These are phyloP conservation scores for Brachyrhaphis roseni DNA, from an alignment of 2,797 vertebrate species.

Conservation along the genomic window DNA sequence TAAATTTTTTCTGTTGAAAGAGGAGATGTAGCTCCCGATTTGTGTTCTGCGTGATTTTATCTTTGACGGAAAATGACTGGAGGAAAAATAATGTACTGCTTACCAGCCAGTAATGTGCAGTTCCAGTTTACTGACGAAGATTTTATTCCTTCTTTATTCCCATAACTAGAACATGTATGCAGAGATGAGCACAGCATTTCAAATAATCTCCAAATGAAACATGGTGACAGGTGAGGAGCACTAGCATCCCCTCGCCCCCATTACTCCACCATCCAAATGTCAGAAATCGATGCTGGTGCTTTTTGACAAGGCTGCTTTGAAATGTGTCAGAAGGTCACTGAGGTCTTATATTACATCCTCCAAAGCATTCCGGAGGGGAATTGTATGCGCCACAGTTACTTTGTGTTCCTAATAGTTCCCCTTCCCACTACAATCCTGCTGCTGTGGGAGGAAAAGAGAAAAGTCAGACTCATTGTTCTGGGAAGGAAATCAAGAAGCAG, in stretches of 20 bases:
- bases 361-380: slow-evolving; percentile 17
- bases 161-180: slow-evolving; percentile 26
- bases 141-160: neutral
- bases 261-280: slow-evolving; percentile 1
- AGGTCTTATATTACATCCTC: slow-evolving; percentile 46
- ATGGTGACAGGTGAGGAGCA: slow-evolving; percentile 30
- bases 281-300: slow-evolving; percentile 35
- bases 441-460: slow-evolving; percentile 41
- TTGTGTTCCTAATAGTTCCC: slow-evolving; percentile 47
- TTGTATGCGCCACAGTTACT: slow-evolving; percentile 17
- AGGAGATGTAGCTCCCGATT: slow-evolving; percentile 55
- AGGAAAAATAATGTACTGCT: slow-evolving; percentile 2
- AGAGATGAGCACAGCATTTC: slow-evolving; percentile 39
- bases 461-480: slow-evolving; percentile 72
- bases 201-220: slow-evolving; percentile 17
- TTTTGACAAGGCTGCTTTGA: slow-evolving; percentile 21
- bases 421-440: slow-evolving; percentile 36
- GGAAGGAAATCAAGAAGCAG: slow-evolving; percentile 65
- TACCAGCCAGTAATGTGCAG: neutral
- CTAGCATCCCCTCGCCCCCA: neutral
- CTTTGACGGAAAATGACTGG: slow-evolving; percentile 30
- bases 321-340: slow-evolving; percentile 33
- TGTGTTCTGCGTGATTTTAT: slow-evolving; percentile 31
- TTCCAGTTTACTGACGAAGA: neutral
- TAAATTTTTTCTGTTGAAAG: slow-evolving; percentile 55